Evolutionary conservation across 2,888 invertebrate genomes (phyloP).

Genomic region (Cyrtodaria siliqua): DNA sequence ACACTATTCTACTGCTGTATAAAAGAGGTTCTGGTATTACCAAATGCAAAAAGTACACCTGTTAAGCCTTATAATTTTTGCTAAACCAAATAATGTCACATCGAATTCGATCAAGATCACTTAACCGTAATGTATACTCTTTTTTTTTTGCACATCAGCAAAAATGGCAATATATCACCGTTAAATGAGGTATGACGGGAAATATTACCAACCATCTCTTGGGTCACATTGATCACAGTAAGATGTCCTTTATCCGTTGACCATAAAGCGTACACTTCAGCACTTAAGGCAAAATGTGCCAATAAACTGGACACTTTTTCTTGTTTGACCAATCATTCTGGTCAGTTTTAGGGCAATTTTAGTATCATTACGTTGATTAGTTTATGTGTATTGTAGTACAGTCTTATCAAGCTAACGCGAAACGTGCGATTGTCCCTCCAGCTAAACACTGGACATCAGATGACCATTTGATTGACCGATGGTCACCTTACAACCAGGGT

Average conservation of each 20-base stretch:
- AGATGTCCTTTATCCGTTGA: background rate
- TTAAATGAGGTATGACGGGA: too few relatives aligned
- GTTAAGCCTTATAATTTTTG: too few relatives aligned
- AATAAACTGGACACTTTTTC: slow-evolving; percentile 55
- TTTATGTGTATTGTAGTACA: slow-evolving; percentile 51
- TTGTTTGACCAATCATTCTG: slow-evolving; percentile 61
- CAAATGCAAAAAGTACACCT: too few relatives aligned
- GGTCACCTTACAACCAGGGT: slow-evolving; percentile 51
- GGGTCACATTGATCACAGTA: background rate
- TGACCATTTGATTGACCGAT: slow-evolving; percentile 50
- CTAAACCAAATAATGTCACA: too few relatives aligned
- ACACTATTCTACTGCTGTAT: too few relatives aligned
- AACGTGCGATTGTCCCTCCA: slow-evolving; percentile 45
- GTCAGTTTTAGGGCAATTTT: slow-evolving; percentile 45
- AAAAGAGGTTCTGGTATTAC: too few relatives aligned
- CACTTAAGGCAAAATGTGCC: slow-evolving; percentile 16
- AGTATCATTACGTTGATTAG: slow-evolving; percentile 43
- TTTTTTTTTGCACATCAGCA: too few relatives aligned
- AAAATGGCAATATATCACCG: too few relatives aligned
- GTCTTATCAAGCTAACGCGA: slow-evolving; percentile 54
- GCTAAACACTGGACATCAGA: slow-evolving; percentile 39
- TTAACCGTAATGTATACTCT: too few relatives aligned
- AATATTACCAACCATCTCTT: too few relatives aligned
- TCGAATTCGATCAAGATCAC: too few relatives aligned
- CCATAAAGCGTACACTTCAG: slow-evolving; percentile 4